Base-by-base conservation (phyloP, 2,888 invertebrate species). In the Artemia sp. region DNA sequence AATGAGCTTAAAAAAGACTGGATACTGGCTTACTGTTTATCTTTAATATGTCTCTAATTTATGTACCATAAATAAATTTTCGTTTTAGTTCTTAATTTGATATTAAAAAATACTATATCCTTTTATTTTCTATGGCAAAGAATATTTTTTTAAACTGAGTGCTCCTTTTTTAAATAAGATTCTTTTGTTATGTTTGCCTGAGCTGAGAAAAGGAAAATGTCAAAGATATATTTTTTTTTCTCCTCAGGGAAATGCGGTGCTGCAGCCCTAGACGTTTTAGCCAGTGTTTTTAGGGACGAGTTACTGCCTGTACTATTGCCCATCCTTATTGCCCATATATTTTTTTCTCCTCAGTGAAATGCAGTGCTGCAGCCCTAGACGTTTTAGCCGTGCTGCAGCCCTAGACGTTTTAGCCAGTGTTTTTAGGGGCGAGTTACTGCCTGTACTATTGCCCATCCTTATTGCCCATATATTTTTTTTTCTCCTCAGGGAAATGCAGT, bases 261-360 rank as follows among this genome's bases (percentile, higher is more conserved):
- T 0, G 98, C 98, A 50, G 97, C 96, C 0, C 82, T 98, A 70
- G 98, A 98, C 80, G 92, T 95, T 70, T 80, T 98, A 70, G 96
- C 98, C 19, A 94, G 93, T 79, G 96, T 98, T 52, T 99, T 97
- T 78, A 86, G 90, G 67, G 95, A 96, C 72, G 94, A 94, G 73
- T 83, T 98, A 71, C 82, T 98, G 75, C 92, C 93, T 0, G 90
- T 94, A 73, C 83, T 98, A 52, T 85, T 98, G 75, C 97, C 97
- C 8, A 94, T 97, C 76, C 83, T 99, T 12, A 94, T 50, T 68
- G 52, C 69, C 10, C 6, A 53, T n/a, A 38, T 68, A 19, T 38
- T 24, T 24, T 4, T 3, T 24, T 24, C 4, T 24, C 4, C 24
- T 24, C 4, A 24, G 24, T 2, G 24, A 24, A 24, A 24, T 24